Base-by-base conservation (phyloP, 1,140 invertebrate genomes). In the Bombus confusus region DNA sequence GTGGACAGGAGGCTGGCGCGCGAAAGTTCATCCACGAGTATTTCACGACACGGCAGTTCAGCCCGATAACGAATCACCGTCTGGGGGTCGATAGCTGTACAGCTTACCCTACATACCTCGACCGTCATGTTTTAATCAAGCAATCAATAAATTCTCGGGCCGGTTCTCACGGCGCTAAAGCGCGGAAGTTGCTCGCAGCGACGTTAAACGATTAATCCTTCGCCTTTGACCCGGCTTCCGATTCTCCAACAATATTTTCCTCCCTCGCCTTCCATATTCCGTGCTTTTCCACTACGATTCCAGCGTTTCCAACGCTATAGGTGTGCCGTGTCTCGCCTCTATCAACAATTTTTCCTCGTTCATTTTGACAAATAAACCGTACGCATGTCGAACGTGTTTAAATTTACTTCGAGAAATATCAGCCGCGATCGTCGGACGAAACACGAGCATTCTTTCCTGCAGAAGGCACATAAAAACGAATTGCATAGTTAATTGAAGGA, bases 101-200 rank as follows among this genome's bases (percentile, higher is more conserved):
- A 74, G 80, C 80, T 83, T 89, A 89, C 85, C 88, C 88, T 89
- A 89, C 87, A 89, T 89, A 89, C 88, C 88, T 86, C 85, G 87
- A 89, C 88, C 76, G 80, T 89, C 88, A 89, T 89, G 87, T 89
- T 89, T 89, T 89, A 89, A 89, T 89, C 88, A 89, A 89, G 76
- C 87, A 89, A 89, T 89, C 88, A 86, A 89, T 89, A 89, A 89
- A 89, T 89, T 89, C 85, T 83, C 88, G 80, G 73, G 77, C 64
- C 73, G 88, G 83, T 89, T 89, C 88, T 83, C 87, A 88, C 71
- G 88, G 43, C 72, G 88, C 85, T 89, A 86, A 89, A 89, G 84
- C 76, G 66, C 87, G 88, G 87, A 89, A 89, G 87, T 89, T 85
- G 72, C 85, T 81, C 78, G 64, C 78, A 41, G 75, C 62, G 34